These are phyloP conservation scores for Uria aalge DNA, from an alignment of 2,113 vertebrate species.

Conservation along the genomic window DNA sequence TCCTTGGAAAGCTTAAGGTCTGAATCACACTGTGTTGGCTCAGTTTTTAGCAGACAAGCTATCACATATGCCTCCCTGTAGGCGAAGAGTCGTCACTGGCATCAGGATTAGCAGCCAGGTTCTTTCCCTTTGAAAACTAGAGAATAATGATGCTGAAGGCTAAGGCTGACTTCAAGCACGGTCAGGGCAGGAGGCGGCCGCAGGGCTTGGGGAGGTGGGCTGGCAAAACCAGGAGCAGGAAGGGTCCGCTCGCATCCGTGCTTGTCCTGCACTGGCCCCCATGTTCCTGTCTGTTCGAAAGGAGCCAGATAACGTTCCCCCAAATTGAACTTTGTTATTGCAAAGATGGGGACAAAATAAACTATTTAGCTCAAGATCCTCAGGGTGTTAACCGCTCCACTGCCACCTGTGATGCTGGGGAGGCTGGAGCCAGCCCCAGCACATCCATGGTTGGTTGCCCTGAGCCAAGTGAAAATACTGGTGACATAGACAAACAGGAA, in stretches of 20 bases:
- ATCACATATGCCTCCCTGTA: conserved; percentile 57
- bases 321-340: background rate
- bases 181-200: background rate
- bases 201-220: background rate
- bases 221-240: background rate
- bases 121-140: conserved; percentile 22
- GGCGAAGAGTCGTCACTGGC: conserved; percentile 54
- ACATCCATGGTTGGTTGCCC: background rate
- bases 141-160: background rate
- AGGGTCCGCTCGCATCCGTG: accelerated
- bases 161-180: background rate
- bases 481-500: background rate
- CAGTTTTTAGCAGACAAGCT: conserved; percentile 60
- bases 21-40: conserved; percentile 69
- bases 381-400: background rate
- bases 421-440: background rate
- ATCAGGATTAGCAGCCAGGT: conserved; percentile 35
- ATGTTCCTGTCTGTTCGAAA: background rate
- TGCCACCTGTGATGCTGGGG: background rate
- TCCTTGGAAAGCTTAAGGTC: conserved; percentile 63
- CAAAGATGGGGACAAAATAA: background rate
- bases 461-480: background rate
- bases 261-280: background rate
- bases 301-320: background rate
- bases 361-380: background rate